Evolutionary conservation across 2,888 invertebrate species (phyloP).

Genomic region (Andrena marginata): DNA sequence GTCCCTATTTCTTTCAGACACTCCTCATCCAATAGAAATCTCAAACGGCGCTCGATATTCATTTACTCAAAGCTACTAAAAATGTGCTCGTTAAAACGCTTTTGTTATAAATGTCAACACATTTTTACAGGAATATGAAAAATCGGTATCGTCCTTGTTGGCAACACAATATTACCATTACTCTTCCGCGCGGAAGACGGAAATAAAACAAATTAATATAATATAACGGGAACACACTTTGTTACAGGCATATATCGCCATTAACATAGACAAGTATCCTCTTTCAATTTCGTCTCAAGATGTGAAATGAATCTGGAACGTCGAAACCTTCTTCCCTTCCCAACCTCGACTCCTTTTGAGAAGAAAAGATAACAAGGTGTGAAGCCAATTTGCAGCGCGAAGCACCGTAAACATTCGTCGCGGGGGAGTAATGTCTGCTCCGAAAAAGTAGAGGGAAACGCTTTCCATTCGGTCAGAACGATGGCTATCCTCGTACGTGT

Average conservation of each 20-base stretch:
- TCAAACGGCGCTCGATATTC: conserved; percentile 24
- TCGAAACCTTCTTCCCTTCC: neutral
- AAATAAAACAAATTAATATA: neutral
- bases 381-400: conserved; percentile 17
- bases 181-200: too few relatives aligned
- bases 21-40: conserved; percentile 14
- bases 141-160: neutral
- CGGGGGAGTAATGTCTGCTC: conserved; percentile 1
- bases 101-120: neutral
- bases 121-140: neutral
- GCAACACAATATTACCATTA: too few relatives aligned
- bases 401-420: conserved; percentile 28
- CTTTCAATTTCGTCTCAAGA: neutral
- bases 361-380: conserved; percentile 3
- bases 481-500: neutral
- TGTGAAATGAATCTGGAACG: neutral
- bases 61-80: neutral
- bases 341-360: neutral
- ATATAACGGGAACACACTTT: neutral
- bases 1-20: conserved; percentile 42
- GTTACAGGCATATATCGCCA: neutral
- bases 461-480: conserved; percentile 1
- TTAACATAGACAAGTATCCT: neutral
- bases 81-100: neutral
- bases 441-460: neutral